These are phyloP conservation scores for Takifugu rubripes DNA, from an alignment of 2,797 vertebrate genomes.

Conservation along the genomic window DNA sequence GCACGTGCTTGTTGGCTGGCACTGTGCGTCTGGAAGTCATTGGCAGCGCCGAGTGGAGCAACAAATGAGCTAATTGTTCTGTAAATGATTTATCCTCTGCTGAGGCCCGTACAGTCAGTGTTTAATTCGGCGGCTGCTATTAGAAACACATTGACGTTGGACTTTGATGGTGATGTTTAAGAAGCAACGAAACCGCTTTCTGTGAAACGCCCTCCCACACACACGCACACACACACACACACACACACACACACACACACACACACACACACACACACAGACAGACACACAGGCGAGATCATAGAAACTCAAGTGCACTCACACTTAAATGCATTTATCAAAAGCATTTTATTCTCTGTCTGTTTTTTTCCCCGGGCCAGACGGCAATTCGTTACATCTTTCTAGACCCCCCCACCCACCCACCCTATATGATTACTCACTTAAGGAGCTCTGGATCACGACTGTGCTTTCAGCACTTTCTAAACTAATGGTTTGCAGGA, in stretches of 20 bases:
- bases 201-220: slow-evolving; percentile 46
- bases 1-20: slow-evolving; percentile 32
- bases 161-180: slow-evolving; percentile 74
- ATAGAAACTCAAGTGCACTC: slow-evolving; percentile 13
- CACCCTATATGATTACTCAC: slow-evolving; percentile 54
- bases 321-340: slow-evolving; percentile 51
- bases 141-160: slow-evolving; percentile 73
- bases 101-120: slow-evolving; percentile 67
- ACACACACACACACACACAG: slow-evolving; percentile 37
- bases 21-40: slow-evolving; percentile 73
- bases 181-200: slow-evolving; percentile 69
- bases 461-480: slow-evolving; percentile 68
- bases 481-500: slow-evolving; percentile 68
- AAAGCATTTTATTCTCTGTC: slow-evolving; percentile 38
- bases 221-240: slow-evolving; percentile 34
- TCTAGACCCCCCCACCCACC: slow-evolving; percentile 26
- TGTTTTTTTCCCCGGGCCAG: slow-evolving; percentile 28
- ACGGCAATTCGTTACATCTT: slow-evolving; percentile 45
- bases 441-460: slow-evolving; percentile 56
- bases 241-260: slow-evolving; percentile 30
- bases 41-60: slow-evolving; percentile 67
- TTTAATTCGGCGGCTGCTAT: slow-evolving; percentile 76
- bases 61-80: slow-evolving; percentile 79
- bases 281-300: slow-evolving; percentile 24
- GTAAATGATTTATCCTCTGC: slow-evolving; percentile 77